These are phyloP conservation scores for Periplaneta americana DNA, from an alignment of 1,140 invertebrate species.

Conservation along the genomic window DNA sequence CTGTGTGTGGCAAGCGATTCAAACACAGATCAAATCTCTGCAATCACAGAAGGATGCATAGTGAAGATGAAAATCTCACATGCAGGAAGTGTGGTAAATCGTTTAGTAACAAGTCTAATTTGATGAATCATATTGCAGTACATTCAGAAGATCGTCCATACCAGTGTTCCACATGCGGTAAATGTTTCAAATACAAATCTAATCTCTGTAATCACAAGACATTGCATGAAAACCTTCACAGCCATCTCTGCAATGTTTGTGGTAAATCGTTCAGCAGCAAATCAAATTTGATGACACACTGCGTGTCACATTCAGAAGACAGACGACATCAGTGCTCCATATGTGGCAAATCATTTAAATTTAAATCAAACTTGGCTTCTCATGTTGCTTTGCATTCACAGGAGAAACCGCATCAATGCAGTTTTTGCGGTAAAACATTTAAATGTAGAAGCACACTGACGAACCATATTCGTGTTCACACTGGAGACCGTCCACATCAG, in stretches of 20 bases:
- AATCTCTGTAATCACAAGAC: not conserved
- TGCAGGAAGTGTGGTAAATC: constrained; percentile 17
- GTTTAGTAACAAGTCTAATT: constrained; percentile 11
- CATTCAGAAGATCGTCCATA: constrained; percentile 57
- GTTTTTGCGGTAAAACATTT: constrained; percentile 19
- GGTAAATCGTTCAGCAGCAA: constrained; percentile 40
- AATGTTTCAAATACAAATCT: constrained; percentile 34
- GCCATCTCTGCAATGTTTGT: constrained; percentile 57
- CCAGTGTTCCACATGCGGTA: constrained; percentile 54
- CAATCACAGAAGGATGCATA: constrained; percentile 8
- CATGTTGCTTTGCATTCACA: constrained; percentile 6
- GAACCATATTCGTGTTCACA: constrained; percentile 38
- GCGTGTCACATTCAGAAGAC: not conserved
- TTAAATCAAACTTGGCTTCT: not conserved
- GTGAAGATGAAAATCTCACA: not conserved
- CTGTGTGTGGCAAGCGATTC: constrained; percentile 29
- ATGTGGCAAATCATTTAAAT: not conserved
- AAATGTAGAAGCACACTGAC: constrained; percentile 15
- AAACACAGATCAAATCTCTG: constrained; percentile 27
- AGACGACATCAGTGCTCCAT: not conserved
- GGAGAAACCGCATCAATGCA: constrained; percentile 5
- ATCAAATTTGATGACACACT: not conserved
- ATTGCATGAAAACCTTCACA: constrained; percentile 30
- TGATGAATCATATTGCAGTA: constrained; percentile 20
- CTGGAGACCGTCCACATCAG: constrained; percentile 52